These are phyloP conservation scores for Patagioenas fasciata DNA, from an alignment of 2,113 vertebrate genomes.

Conservation along the genomic window DNA sequence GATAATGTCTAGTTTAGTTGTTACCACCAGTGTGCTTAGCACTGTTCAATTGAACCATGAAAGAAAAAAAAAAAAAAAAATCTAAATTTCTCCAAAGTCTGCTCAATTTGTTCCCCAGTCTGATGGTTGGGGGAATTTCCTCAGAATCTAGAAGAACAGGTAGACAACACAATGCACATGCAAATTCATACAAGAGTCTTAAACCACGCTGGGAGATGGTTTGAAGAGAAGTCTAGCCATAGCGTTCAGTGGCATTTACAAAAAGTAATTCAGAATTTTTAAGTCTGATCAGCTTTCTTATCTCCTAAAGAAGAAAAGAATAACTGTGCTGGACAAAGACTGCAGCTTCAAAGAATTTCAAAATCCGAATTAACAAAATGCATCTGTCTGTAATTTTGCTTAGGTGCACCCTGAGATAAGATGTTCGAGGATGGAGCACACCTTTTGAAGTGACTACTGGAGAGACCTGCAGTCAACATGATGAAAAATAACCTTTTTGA, in stretches of 20 bases:
- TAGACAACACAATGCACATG: neutral
- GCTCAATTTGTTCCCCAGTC: neutral
- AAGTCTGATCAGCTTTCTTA: neutral
- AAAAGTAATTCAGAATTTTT: neutral
- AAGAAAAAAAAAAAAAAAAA: neutral
- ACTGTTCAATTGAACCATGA: neutral
- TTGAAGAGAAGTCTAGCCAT: neutral
- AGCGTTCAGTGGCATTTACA: neutral
- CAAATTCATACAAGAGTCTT: neutral
- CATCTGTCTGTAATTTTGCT: neutral
- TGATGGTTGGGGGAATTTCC: neutral
- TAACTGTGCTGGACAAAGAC: neutral
- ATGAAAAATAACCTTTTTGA: neutral
- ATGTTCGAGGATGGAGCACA: neutral
- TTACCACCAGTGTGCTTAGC: neutral
- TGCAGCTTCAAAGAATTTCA: neutral
- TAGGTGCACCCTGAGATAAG: neutral
- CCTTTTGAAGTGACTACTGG: fast-evolving
- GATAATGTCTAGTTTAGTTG: neutral
- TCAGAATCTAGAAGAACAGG: neutral
- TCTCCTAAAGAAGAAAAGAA: neutral
- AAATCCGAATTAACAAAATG: neutral
- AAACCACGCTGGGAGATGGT: neutral
- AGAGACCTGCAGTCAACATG: neutral
- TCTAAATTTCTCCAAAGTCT: neutral